phyloP scores from a whole-genome alignment of 2,888 invertebrate species.

The Apamea crenata region DNA sequence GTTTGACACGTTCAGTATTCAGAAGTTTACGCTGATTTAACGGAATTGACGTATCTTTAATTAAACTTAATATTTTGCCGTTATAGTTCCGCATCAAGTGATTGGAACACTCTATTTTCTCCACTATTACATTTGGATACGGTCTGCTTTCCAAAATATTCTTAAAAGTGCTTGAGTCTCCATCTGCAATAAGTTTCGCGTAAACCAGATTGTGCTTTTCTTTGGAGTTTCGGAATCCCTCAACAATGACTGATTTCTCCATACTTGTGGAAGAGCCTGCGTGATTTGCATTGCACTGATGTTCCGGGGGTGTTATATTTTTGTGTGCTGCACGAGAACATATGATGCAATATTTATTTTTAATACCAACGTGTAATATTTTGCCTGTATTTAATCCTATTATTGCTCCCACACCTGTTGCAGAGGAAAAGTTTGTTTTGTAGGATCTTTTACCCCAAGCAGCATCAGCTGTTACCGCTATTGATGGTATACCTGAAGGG shows the following conservation, averaged over 20 bases:
- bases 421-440: neutral
- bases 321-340: neutral
- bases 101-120: too few relatives aligned
- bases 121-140: too few relatives aligned
- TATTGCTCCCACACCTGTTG: neutral
- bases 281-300: neutral
- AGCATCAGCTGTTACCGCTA: constrained; percentile 9
- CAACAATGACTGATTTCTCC: neutral
- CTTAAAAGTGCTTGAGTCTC: too few relatives aligned
- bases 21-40: too few relatives aligned
- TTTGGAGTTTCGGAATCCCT: neutral
- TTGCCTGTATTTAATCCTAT: neutral
- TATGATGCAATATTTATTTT: constrained; percentile 6
- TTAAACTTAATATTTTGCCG: too few relatives aligned
- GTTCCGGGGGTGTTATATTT: neutral
- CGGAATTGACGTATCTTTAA: too few relatives aligned
- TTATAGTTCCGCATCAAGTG: too few relatives aligned
- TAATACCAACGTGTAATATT: neutral
- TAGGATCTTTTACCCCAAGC: constrained; percentile 1
- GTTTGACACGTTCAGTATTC: too few relatives aligned
- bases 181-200: neutral
- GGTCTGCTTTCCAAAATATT: too few relatives aligned
- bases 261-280: constrained; percentile 7
- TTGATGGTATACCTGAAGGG: neutral
- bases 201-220: too few relatives aligned